Conservation (phyloP, 2,888 invertebrate genomes). For the Hanleya hanleyi region DNA sequence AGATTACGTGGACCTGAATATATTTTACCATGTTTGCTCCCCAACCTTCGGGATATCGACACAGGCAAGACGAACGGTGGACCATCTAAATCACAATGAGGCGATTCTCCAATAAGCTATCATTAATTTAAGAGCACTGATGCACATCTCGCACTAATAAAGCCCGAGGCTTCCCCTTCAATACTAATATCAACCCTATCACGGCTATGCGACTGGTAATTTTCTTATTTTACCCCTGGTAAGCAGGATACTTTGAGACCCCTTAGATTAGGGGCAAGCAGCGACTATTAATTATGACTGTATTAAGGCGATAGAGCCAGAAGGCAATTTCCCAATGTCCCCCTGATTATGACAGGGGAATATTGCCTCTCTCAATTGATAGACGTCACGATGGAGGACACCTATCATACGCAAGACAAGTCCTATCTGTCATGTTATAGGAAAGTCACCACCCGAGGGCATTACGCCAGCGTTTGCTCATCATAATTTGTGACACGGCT, state of each 20-base stretch:
- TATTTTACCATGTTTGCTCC: too few relatives aligned
- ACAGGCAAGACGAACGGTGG: too few relatives aligned
- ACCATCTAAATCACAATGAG: too few relatives aligned
- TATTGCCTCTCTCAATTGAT: neutral
- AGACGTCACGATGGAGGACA: neutral
- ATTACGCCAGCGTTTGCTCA: too few relatives aligned
- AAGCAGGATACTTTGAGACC: neutral
- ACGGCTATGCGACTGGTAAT: neutral
- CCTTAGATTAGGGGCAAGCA: slow-evolving; percentile 4
- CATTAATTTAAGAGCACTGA: slow-evolving; percentile 1
- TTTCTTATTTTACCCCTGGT: slow-evolving; percentile 1
- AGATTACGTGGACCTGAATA: too few relatives aligned
- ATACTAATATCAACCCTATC: slow-evolving; percentile 3
- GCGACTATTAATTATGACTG: slow-evolving; percentile 4
- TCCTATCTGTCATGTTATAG: too few relatives aligned
- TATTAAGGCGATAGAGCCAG: neutral
- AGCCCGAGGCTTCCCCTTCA: neutral
- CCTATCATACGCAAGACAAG: too few relatives aligned
- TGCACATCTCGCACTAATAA: neutral
- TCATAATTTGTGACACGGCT: too few relatives aligned
- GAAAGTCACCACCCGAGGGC: too few relatives aligned
- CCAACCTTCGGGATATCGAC: too few relatives aligned
- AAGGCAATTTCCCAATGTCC: neutral
- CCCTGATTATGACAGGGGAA: neutral
- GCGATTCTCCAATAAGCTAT: neutral